Evolutionary conservation across 2,888 invertebrate genomes (phyloP), one percentile per base, ranked within the genome.

Genomic region (Beris chalybata): DNA sequence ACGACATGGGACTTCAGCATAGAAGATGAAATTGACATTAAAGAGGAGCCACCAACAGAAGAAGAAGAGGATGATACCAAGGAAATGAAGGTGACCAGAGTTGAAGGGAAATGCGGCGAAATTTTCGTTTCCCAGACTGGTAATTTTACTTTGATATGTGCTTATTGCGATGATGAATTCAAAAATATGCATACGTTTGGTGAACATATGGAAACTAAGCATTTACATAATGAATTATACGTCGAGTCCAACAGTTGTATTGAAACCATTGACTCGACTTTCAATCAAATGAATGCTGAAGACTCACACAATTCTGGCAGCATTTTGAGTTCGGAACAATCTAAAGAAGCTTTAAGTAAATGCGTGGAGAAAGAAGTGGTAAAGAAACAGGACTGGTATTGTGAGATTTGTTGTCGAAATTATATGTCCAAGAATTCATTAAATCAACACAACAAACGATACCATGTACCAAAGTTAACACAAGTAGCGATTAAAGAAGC

Each of bases 61-160:
- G 5, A 38, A 7, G 38, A 1, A 38, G 38, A 1, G 7, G 38
- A 38, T 4, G 38, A 38, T 9, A 9, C 9, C 5, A 5, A 0
- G 13, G 32, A 4, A 50, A 47, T 54, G 31, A 29, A 12, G 13
- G 59, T 58, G 7, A 58, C 67, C 9, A 71, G 70, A 30, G 50
- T 30, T 13, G 67, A 71, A 12, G 53, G 43, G 31, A 71, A 69
- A 12, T 68, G 68, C 44, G 68, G 68, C 5, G 68, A 65, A 50
- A 65, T 68, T 7, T 61, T 68, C 4, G 59, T 64, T 15, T 61
- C 65, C 12, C 61, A 61, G 22, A 48, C 48, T 15, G 58, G 38
- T 7, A 22, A 32, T 52, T 68, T 61, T 9, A 65, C 47, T 12
- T 50, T 68, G 32, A 13, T 54, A n/a, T 68, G 68, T 54, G 61